Evolutionary conservation across 2,797 vertebrate genomes (phyloP).

Genomic region (Neoniphon sammara): DNA sequence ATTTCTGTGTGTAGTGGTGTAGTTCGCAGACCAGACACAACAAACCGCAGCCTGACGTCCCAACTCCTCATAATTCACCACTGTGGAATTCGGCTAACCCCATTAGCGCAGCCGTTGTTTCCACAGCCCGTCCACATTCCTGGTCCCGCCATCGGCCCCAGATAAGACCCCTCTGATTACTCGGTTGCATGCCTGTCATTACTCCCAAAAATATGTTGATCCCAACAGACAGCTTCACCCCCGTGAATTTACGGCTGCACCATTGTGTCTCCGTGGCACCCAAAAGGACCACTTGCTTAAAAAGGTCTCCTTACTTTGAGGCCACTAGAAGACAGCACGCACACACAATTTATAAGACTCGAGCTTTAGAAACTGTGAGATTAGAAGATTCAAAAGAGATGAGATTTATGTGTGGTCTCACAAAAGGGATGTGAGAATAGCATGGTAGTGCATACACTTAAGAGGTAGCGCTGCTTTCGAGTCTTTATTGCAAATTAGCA

Average conservation of each 20-base stretch:
- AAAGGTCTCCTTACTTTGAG: slow-evolving; percentile 28
- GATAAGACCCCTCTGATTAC: slow-evolving; percentile 84
- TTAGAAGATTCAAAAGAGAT: slow-evolving; percentile 37
- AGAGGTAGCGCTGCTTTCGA: slow-evolving; percentile 31
- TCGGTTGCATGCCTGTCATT: slow-evolving; percentile 74
- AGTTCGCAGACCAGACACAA: slow-evolving; percentile 90
- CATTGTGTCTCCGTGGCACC: slow-evolving; percentile 37
- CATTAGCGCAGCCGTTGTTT: slow-evolving; percentile 77
- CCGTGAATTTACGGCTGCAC: slow-evolving; percentile 55
- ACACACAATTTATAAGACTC: slow-evolving; percentile 4
- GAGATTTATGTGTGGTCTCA: slow-evolving; percentile 38
- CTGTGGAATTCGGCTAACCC: slow-evolving; percentile 82
- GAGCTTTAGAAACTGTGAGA: slow-evolving; percentile 25
- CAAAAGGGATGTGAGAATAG: slow-evolving; percentile 34
- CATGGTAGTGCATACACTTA: slow-evolving; percentile 1
- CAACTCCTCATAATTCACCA: slow-evolving; percentile 85
- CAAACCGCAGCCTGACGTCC: slow-evolving; percentile 86
- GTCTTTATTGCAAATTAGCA: slow-evolving; percentile 57
- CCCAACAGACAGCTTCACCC: slow-evolving; percentile 61
- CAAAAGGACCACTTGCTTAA: slow-evolving; percentile 32
- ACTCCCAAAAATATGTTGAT: slow-evolving; percentile 78
- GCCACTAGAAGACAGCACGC: slow-evolving; percentile 26
- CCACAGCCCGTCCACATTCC: slow-evolving; percentile 80
- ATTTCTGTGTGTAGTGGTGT: slow-evolving; percentile 74
- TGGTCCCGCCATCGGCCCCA: slow-evolving; percentile 68